These are phyloP conservation scores for Cecidostiba fungosa DNA, from an alignment of 2,888 invertebrate genomes.

Conservation along the genomic window DNA sequence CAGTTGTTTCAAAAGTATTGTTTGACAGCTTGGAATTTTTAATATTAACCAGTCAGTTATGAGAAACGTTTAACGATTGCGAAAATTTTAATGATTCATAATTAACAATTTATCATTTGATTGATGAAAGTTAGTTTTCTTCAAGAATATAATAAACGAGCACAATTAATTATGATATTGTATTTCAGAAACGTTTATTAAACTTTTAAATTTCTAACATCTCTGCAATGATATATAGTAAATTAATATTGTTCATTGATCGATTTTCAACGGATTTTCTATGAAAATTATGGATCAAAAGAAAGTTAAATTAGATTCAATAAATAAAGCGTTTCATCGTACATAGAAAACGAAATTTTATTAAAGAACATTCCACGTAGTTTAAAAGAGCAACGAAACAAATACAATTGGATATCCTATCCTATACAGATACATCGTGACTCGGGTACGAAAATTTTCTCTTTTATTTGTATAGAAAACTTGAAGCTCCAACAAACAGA, in stretches of 20 bases:
- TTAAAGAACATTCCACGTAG: neutral
- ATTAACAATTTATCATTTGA: neutral
- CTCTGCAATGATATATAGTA: too few relatives aligned
- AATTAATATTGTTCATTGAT: too few relatives aligned
- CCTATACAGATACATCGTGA: conserved; percentile 9
- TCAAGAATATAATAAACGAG: neutral
- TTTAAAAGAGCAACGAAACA: neutral
- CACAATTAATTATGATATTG: neutral
- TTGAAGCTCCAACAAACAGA: neutral
- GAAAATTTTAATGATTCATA: too few relatives aligned
- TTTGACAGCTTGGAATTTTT: neutral
- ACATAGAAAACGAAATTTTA: neutral
- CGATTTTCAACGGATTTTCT: too few relatives aligned
- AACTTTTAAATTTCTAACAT: too few relatives aligned
- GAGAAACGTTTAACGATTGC: neutral
- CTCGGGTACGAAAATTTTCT: neutral
- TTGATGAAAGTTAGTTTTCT: neutral
- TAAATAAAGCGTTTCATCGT: neutral
- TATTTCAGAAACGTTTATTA: neutral
- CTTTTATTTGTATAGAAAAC: neutral
- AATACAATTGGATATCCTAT: neutral
- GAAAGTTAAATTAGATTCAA: neutral
- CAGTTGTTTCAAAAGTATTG: neutral
- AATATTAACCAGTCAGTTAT: neutral
- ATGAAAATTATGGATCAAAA: neutral